Percentiles rank a stretch among this genome's conserved stretches.
Conservation (phyloP, 1,140 invertebrate species). For the Drosophila arizonae region DNA sequence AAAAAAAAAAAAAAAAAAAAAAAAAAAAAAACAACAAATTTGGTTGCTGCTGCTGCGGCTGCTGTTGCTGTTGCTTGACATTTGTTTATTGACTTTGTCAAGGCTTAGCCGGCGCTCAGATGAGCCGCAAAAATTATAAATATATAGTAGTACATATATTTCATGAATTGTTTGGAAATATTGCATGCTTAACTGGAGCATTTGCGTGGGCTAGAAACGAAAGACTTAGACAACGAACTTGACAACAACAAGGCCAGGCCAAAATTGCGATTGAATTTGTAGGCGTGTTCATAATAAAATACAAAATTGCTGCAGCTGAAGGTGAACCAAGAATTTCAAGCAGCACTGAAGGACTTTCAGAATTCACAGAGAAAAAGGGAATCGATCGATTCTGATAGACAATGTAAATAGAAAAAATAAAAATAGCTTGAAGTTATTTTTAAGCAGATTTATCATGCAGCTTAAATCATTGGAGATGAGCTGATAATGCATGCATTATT, state of each 20-base stretch:
- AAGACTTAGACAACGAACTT: constrained; percentile 78
- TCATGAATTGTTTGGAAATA: constrained; percentile 24
- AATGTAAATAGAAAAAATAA: no score
- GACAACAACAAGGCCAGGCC: constrained; percentile 27
- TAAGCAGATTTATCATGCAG: neutral
- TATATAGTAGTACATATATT: neutral
- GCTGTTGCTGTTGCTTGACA: constrained; percentile 51
- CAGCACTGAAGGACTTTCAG: neutral
- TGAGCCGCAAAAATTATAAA: constrained; percentile 17
- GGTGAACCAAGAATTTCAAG: constrained; percentile 2
- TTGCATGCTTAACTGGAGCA: constrained; percentile 50
- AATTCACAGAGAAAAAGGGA: no score
- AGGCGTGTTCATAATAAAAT: neutral
- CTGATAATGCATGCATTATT: neutral
- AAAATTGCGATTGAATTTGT: constrained; percentile 18
- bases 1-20: constrained; percentile 15
- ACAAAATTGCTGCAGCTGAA: constrained; percentile 15
- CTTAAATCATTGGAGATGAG: neutral
- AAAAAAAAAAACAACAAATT: neutral
- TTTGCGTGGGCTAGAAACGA: constrained; percentile 59
- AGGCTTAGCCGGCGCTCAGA: constrained; percentile 53
- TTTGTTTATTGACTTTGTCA: constrained; percentile 63
- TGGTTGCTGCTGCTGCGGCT: constrained; percentile 17
- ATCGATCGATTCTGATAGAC: no score
- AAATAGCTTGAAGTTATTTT: neutral